These are phyloP conservation scores for Stramonita haemastoma DNA, from an alignment of 2,888 invertebrate species.

Conservation along the genomic window DNA sequence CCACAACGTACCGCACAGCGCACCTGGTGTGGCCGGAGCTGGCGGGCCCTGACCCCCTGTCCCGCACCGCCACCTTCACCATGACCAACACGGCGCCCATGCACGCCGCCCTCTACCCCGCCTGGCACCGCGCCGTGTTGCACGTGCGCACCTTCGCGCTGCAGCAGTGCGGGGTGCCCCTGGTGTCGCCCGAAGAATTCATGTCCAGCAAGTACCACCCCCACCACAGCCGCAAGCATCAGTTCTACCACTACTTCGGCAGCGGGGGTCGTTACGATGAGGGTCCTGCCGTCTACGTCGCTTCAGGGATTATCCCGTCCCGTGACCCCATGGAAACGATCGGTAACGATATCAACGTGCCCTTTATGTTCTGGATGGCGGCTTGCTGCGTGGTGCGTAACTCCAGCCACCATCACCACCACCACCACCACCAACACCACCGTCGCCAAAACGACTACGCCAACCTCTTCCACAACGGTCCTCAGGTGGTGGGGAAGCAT, in stretches of 20 bases:
- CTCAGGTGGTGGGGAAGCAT: neutral
- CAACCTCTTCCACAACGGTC: conserved; percentile 19
- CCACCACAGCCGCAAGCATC: conserved; percentile 22
- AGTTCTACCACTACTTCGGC: conserved; percentile 36
- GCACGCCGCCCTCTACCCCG: conserved; percentile 59
- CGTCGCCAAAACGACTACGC: conserved; percentile 24
- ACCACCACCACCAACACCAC: neutral
- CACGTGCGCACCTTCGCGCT: conserved; percentile 60
- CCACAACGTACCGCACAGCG: conserved; percentile 58
- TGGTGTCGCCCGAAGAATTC: conserved; percentile 42
- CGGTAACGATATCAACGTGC: conserved; percentile 68
- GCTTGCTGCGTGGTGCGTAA: conserved; percentile 62
- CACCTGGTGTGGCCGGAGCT: conserved; percentile 64
- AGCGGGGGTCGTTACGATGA: conserved; percentile 3
- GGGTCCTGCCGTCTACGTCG: conserved; percentile 49
- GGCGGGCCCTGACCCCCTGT: conserved; percentile 57
- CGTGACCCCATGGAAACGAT: conserved; percentile 56
- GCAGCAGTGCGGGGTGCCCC: conserved; percentile 61
- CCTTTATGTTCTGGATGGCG: conserved; percentile 67
- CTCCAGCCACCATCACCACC: neutral
- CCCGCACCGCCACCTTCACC: conserved; percentile 61
- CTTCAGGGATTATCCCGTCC: conserved; percentile 56
- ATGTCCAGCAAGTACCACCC: neutral
- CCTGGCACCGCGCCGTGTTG: conserved; percentile 60
- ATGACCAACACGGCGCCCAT: conserved; percentile 68